Percentiles rank a stretch among this genome's conserved stretches.
phyloP scores from a whole-genome alignment of 2,113 vertebrate species.

The Toxotes chatareus region DNA sequence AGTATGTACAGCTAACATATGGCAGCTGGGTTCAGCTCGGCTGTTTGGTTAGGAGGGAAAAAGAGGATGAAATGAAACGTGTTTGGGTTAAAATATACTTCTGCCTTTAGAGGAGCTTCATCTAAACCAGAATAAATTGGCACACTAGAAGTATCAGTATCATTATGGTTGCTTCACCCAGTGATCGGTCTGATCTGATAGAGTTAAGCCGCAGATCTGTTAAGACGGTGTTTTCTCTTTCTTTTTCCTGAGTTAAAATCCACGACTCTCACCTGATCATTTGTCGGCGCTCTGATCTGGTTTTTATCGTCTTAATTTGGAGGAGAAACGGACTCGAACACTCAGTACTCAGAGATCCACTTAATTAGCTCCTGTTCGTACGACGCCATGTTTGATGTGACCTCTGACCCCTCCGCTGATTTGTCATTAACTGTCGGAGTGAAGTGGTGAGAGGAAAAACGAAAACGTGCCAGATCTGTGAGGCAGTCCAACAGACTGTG shows the following conservation, averaged over 20 bases:
- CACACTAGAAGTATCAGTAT: background rate
- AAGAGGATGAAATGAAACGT: constrained; percentile 30
- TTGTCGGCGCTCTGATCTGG: background rate
- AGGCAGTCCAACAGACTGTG: background rate
- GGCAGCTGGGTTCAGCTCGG: constrained; percentile 50
- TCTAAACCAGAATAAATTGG: background rate
- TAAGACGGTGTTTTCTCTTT: background rate
- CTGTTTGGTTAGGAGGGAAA: constrained; percentile 15
- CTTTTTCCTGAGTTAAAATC: background rate
- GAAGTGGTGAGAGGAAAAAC: background rate
- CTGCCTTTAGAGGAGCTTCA: background rate
- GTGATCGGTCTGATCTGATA: background rate
- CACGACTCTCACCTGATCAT: background rate
- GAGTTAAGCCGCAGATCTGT: background rate
- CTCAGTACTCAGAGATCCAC: constrained; percentile 29
- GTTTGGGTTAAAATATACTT: background rate
- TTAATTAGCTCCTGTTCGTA: constrained; percentile 25
- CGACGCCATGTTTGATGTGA: constrained; percentile 35
- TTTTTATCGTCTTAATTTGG: background rate
- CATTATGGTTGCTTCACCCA: background rate
- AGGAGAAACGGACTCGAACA: background rate
- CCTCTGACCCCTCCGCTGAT: constrained; percentile 55
- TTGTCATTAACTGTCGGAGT: constrained; percentile 39
- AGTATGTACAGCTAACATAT: constrained; percentile 35
- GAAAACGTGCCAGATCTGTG: background rate